Conservation (phyloP, 2,888 invertebrate genomes). For the Drepanosiphum platanoidis region DNA sequence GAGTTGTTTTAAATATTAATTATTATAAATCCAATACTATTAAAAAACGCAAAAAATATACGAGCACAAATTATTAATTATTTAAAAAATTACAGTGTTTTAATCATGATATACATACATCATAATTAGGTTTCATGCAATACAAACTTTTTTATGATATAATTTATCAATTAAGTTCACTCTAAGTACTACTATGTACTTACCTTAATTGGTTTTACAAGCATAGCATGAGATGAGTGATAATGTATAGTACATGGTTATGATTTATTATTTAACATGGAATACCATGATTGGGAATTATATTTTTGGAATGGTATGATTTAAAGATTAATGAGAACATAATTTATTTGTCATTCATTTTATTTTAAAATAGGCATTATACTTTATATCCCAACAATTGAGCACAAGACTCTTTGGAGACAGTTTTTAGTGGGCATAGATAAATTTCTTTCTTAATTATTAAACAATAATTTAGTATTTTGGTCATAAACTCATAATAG, state of each 20-base stretch:
- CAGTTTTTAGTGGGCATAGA: no score
- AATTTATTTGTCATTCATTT: no score
- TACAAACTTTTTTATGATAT: slow-evolving; percentile 20
- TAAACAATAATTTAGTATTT: no score
- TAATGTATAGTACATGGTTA: slow-evolving; percentile 21
- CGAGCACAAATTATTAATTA: slow-evolving; percentile 10
- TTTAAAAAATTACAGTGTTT: background rate
- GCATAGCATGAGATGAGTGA: background rate
- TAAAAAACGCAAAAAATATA: slow-evolving; percentile 3
- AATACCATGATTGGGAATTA: background rate
- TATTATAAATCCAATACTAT: no score
- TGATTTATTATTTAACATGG: background rate
- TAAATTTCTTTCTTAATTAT: no score
- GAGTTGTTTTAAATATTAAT: background rate
- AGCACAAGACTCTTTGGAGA: no score
- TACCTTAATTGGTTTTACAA: slow-evolving; percentile 31
- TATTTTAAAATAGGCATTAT: no score
- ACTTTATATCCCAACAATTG: no score
- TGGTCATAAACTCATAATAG: no score
- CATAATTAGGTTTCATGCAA: slow-evolving; percentile 28
- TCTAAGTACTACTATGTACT: background rate
- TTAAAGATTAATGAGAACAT: no score
- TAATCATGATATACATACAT: slow-evolving; percentile 2
- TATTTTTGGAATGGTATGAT: background rate
- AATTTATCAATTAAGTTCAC: no score